Conservation (phyloP, 2,888 invertebrate species). For the Epirrhoe tristata region DNA sequence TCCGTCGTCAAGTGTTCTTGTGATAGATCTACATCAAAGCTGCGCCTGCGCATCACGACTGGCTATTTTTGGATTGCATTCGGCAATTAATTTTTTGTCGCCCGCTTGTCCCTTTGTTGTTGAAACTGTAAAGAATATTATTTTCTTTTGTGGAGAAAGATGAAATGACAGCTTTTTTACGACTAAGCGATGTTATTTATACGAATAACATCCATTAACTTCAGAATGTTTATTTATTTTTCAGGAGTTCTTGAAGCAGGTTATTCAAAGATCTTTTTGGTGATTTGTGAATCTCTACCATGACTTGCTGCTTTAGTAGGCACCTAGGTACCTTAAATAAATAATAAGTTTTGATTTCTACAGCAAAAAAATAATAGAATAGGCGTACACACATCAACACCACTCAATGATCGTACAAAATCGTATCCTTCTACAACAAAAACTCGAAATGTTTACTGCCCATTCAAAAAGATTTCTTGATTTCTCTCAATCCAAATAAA, state of each 20-base stretch:
- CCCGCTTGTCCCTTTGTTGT: conserved; percentile 67
- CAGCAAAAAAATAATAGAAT: no score
- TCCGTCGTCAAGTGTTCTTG: neutral
- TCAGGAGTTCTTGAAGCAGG: neutral
- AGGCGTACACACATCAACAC: no score
- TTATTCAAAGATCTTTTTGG: neutral
- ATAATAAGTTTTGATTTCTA: no score
- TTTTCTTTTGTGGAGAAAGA: conserved; percentile 24
- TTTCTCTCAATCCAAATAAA: no score
- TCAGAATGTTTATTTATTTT: neutral
- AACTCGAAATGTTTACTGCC: no score
- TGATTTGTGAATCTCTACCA: no score
- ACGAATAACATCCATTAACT: neutral
- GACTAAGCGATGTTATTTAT: neutral
- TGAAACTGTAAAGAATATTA: conserved; percentile 42
- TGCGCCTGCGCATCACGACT: conserved; percentile 53
- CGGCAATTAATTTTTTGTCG: conserved; percentile 78
- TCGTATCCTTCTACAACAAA: no score
- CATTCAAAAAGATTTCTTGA: no score
- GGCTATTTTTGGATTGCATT: conserved; percentile 67
- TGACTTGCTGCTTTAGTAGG: no score
- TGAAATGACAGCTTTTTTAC: conserved; percentile 26
- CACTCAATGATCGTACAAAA: no score
- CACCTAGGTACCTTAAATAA: no score
- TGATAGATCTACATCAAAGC: conserved; percentile 65